Percentiles rank a stretch among this genome's conserved stretches.
Conservation (phyloP, 2,113 vertebrate genomes). For the Odontesthes bonariensis region DNA sequence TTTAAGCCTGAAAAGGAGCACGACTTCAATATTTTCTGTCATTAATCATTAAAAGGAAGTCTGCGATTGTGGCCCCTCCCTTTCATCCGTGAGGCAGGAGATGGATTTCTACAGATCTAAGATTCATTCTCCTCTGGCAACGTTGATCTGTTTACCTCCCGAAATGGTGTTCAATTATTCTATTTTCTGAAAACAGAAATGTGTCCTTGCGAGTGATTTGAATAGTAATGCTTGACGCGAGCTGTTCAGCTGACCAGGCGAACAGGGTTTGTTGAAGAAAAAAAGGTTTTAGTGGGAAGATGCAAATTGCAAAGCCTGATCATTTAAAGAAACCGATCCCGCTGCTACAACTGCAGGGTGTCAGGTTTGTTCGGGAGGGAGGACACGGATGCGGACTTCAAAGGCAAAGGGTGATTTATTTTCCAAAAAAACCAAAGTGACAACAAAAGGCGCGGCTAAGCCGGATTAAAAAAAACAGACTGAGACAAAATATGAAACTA, state of each 20-base stretch:
- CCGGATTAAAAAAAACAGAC: too few relatives aligned
- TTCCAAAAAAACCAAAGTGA: too few relatives aligned
- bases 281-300: conserved; percentile 33
- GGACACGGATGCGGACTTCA: too few relatives aligned
- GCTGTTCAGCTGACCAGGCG: conserved; percentile 26
- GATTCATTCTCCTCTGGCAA: conserved; percentile 18
- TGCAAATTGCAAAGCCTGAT: conserved; percentile 34
- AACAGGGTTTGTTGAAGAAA: conserved; percentile 17
- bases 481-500: too few relatives aligned
- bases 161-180: conserved; percentile 15
- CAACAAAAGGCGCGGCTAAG: too few relatives aligned
- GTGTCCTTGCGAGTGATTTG: conserved; percentile 2
- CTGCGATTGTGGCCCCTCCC: conserved; percentile 11
- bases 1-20: conserved; percentile 54
- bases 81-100: conserved; percentile 33
- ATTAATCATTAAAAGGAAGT: conserved; percentile 58
- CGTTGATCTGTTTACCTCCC: conserved; percentile 53
- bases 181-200: conserved; percentile 22
- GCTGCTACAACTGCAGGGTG: conserved; percentile 39
- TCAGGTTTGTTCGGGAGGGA: too few relatives aligned
- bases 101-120: conserved; percentile 41
- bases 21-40: conserved; percentile 41
- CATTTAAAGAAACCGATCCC: conserved; percentile 34
- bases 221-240: conserved; percentile 43
- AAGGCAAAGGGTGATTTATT: too few relatives aligned